Evolutionary conservation across 2,888 invertebrate species (phyloP).

Genomic region (Mimas tiliae): DNA sequence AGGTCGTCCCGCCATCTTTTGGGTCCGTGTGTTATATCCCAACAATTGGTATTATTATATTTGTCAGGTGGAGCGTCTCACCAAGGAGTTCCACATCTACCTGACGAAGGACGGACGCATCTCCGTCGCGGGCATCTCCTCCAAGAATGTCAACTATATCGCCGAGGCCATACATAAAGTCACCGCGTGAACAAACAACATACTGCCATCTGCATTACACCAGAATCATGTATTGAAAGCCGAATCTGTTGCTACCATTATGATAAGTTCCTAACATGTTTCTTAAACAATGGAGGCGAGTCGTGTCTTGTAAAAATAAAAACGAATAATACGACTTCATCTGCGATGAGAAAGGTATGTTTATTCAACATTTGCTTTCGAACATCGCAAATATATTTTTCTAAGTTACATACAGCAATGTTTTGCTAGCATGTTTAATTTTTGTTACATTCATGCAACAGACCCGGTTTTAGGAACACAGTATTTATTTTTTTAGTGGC

Average conservation of each 20-base stretch:
- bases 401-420: no score
- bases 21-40: no score
- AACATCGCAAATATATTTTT: no score
- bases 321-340: no score
- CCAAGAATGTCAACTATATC: conserved; percentile 97
- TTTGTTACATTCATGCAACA: conserved; percentile 26
- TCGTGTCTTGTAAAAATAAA: no score
- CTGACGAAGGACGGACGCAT: conserved; percentile 99
- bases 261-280: background rate
- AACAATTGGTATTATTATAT: background rate
- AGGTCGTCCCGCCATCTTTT: no score
- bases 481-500: conserved; percentile 58
- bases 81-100: conserved; percentile 96
- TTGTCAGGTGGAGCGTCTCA: conserved; percentile 92
- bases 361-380: no score
- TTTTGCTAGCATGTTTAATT: background rate
- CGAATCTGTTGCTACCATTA: conserved; percentile 14
- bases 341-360: no score
- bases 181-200: conserved; percentile 86
- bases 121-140: conserved; percentile 98
- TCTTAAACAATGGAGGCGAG: background rate
- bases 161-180: conserved; percentile 97
- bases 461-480: conserved; percentile 47
- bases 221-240: conserved; percentile 5
- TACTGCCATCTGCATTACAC: conserved; percentile 32